A percentile compares a stretch with the other conserved stretches of the same genome.
These are phyloP conservation scores for Mastacembelus armatus DNA, from an alignment of 2,797 vertebrate genomes.

Conservation along the genomic window DNA sequence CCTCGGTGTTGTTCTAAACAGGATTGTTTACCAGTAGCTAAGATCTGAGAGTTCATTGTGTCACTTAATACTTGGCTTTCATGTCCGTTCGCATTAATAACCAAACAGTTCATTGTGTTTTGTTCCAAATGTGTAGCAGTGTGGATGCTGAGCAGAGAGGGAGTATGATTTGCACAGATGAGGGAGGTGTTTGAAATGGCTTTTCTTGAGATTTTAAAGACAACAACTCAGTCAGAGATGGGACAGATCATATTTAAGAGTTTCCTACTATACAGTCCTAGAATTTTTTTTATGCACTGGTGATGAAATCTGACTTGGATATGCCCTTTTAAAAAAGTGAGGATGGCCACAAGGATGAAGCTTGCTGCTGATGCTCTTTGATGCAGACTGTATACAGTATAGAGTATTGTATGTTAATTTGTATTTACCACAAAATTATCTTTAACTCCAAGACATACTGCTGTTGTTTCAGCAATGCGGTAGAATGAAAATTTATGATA, in stretches of 20 bases:
- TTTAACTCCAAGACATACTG: no score
- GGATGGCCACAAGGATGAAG: not conserved
- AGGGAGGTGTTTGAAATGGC: not conserved
- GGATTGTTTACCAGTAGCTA: not conserved
- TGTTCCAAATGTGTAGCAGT: not conserved
- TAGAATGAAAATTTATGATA: no score
- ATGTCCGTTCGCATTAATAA: not conserved
- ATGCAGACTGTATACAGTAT: not conserved
- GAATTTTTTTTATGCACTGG: not conserved
- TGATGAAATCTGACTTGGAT: constrained; percentile 11
- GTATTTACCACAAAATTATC: no score
- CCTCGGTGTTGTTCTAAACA: not conserved
- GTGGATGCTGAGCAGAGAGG: not conserved
- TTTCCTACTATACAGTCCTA: constrained; percentile 1
- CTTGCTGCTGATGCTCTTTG: constrained; percentile 11
- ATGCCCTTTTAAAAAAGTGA: constrained; percentile 11
- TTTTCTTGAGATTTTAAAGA: not conserved
- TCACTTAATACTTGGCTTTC: not conserved
- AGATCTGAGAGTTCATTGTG: not conserved
- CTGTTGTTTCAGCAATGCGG: no score
- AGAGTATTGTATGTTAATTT: no score
- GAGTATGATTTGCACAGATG: not conserved
- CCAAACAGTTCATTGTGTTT: constrained; percentile 1
- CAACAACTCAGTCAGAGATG: constrained; percentile 14
- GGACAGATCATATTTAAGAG: constrained; percentile 7